Percentiles rank a stretch among this genome's conserved stretches.
Conservation (phyloP, 2,888 invertebrate genomes). For the Dichetophora obliterata region DNA sequence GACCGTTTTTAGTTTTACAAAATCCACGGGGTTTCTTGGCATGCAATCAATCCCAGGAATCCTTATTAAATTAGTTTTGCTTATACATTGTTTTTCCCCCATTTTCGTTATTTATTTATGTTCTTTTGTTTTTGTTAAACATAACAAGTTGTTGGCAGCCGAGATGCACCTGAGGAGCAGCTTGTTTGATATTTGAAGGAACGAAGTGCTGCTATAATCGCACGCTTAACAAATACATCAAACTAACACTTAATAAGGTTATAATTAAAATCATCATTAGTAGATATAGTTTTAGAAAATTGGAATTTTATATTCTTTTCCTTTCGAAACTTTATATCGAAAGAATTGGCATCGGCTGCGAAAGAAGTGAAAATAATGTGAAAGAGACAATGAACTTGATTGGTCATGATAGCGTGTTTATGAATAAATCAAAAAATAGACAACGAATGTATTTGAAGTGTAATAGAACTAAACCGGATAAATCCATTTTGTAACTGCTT, state of each 20-base stretch:
- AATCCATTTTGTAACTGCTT: too few species aligned
- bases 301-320: background rate
- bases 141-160: conserved; percentile 9
- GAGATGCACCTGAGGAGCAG: background rate
- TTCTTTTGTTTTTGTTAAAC: background rate
- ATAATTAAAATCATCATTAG: background rate
- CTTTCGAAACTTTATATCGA: background rate
- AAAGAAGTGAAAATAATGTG: background rate
- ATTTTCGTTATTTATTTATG: background rate
- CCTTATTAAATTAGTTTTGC: conserved; percentile 12
- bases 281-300: background rate
- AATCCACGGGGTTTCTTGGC: conserved; percentile 21
- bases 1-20: background rate
- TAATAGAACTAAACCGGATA: too few species aligned
- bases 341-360: background rate
- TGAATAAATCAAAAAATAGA: too few species aligned
- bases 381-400: too few species aligned
- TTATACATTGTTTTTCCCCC: background rate
- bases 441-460: too few species aligned
- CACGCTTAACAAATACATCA: conserved; percentile 19
- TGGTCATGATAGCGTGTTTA: too few species aligned
- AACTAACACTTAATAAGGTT: conserved; percentile 19
- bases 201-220: background rate
- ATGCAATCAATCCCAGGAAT: background rate
- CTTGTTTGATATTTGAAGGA: background rate